Conservation (phyloP, 2,113 vertebrate species). For the Rafetus swinhoei region DNA sequence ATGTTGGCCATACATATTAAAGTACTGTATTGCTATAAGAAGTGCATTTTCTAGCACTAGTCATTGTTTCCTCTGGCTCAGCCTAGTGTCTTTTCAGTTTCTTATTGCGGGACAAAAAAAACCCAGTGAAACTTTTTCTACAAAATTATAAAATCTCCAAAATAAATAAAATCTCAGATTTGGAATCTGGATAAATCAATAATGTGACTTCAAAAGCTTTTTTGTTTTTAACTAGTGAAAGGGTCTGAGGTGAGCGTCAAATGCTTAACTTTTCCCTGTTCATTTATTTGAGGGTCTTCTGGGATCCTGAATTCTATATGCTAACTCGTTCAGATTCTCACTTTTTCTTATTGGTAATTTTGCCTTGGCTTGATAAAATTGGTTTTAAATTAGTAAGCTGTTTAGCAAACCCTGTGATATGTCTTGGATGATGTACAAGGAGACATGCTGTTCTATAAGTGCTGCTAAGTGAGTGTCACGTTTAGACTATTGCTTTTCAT, state of each 20-base stretch:
- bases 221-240: neutral
- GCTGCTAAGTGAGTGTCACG: conserved; percentile 46
- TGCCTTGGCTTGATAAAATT: neutral
- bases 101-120: neutral
- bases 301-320: neutral
- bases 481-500: neutral
- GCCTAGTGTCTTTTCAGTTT: neutral
- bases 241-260: neutral
- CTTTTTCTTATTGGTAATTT: neutral
- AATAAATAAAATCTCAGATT: neutral
- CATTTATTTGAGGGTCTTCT: accelerated
- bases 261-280: neutral
- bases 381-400: conserved; percentile 13
- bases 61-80: neutral
- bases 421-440: conserved; percentile 13
- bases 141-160: neutral
- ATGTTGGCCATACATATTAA: neutral
- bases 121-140: neutral
- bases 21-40: neutral
- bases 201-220: neutral
- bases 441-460: conserved; percentile 24
- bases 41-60: neutral
- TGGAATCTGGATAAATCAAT: neutral
- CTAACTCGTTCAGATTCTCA: accelerated
- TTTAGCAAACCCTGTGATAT: neutral